Evolutionary conservation across 2,797 vertebrate genomes (phyloP).

Genomic region (Anniella stebbinsi): DNA sequence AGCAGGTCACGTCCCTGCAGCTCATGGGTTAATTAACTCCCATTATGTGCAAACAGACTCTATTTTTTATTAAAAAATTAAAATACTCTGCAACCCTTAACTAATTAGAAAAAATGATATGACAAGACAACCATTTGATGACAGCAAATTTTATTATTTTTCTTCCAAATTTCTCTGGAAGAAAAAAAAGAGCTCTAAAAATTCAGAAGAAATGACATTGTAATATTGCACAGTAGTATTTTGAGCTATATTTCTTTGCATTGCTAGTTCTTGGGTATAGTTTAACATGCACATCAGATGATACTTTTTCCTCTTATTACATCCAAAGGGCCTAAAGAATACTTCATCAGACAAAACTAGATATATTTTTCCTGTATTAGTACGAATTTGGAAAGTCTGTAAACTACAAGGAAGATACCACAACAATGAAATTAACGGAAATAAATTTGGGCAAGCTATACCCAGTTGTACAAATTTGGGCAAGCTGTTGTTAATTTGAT

Average conservation of each 20-base stretch:
- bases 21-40: no score
- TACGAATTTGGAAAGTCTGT: not conserved
- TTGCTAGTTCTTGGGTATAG: not conserved
- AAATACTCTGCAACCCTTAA: not conserved
- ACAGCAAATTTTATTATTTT: not conserved
- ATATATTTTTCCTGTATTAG: not conserved
- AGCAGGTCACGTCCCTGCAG: no score
- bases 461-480: no score
- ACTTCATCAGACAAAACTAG: not conserved
- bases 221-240: not conserved
- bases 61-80: no score
- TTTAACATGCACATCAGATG: not conserved
- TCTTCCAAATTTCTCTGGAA: not conserved
- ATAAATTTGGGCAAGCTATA: not conserved
- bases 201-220: not conserved
- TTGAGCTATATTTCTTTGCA: slow-evolving; percentile 16
- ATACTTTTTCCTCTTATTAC: not conserved
- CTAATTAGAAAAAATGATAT: not conserved
- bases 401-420: not conserved
- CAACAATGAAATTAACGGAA: not conserved
- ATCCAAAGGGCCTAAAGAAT: not conserved
- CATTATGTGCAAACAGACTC: no score
- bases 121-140: not conserved
- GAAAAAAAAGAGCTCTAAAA: slow-evolving; percentile 9
- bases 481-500: not conserved